Conservation (phyloP, 2,888 invertebrate species). For the Bimastos eiseni region DNA sequence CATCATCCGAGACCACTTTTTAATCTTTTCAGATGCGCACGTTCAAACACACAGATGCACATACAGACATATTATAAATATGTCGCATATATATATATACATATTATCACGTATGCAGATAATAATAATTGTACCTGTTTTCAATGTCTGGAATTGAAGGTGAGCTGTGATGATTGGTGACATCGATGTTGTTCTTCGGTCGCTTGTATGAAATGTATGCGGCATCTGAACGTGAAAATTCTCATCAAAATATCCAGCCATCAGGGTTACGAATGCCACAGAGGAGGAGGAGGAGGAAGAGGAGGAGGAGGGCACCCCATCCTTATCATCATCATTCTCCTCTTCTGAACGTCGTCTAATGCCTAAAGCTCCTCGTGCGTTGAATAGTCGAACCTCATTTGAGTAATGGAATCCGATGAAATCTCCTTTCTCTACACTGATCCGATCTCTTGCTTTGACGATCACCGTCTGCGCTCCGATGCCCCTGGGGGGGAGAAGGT, state of each 20-base stretch:
- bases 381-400: not conserved
- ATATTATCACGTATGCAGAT: too few relatives aligned
- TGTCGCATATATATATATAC: too few relatives aligned
- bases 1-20: too few relatives aligned
- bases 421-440: not conserved
- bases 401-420: conserved; percentile 13
- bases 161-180: not conserved
- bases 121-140: too few relatives aligned
- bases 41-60: too few relatives aligned
- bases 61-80: too few relatives aligned
- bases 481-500: not conserved
- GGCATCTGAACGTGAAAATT: not conserved
- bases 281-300: too few relatives aligned
- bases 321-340: not conserved
- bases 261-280: not conserved
- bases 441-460: not conserved
- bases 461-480: not conserved
- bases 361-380: not conserved
- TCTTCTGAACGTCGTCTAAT: not conserved
- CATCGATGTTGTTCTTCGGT: not conserved
- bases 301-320: too few relatives aligned
- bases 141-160: not conserved
- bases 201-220: not conserved
- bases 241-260: not conserved
- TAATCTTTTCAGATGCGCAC: too few relatives aligned